phyloP scores from a whole-genome alignment of 2,888 invertebrate species.

The Lypha dubia region DNA sequence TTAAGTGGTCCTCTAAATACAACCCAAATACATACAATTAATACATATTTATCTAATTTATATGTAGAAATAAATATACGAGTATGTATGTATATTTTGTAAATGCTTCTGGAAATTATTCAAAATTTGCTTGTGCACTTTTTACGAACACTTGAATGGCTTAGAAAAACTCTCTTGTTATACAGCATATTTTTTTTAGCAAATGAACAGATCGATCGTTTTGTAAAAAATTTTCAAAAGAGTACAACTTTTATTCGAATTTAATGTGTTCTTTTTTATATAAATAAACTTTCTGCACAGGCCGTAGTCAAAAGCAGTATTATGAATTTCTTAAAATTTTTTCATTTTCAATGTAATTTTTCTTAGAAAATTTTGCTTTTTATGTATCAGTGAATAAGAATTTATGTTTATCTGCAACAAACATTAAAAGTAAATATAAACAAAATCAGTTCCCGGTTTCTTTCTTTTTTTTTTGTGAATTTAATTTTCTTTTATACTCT shows the following conservation, averaged over 20 bases:
- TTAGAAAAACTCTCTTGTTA: neutral
- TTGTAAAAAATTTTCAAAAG: neutral
- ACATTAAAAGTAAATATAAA: slow-evolving; percentile 54
- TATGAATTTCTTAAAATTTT: neutral
- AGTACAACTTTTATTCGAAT: slow-evolving; percentile 11
- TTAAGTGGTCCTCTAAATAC: neutral
- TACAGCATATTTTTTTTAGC: neutral
- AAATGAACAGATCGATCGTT: neutral
- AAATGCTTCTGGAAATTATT: slow-evolving; percentile 24
- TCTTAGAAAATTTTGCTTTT: neutral
- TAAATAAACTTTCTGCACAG: slow-evolving; percentile 16
- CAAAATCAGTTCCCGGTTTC: slow-evolving; percentile 52
- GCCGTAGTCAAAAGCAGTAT: neutral
- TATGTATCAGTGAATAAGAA: slow-evolving; percentile 22
- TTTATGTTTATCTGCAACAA: slow-evolving; percentile 36
- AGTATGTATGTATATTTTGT: neutral
- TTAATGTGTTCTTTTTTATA: neutral
- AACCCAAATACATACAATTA: neutral
- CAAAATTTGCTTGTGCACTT: neutral
- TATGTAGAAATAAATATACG: neutral
- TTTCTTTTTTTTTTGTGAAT: neutral
- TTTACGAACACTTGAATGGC: neutral
- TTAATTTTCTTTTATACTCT: neutral
- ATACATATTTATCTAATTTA: neutral
- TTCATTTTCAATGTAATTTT: slow-evolving; percentile 18